Conservation (phyloP, 1,140 invertebrate species). For the Meloidogyne floridensis region DNA sequence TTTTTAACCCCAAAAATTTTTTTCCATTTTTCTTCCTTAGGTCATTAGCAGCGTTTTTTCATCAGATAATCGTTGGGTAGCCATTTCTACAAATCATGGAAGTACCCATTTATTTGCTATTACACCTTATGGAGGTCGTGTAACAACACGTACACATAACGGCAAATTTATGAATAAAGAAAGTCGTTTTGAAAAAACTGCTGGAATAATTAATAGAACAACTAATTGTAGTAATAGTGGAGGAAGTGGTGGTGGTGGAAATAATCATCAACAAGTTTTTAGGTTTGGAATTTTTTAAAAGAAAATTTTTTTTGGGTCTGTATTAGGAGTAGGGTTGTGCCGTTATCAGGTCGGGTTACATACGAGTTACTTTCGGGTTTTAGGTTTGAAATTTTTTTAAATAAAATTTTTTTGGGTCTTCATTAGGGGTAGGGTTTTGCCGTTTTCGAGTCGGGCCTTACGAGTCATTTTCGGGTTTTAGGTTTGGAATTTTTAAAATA, state of each 20-base stretch:
- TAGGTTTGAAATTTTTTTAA: conserved; percentile 5
- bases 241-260: not conserved
- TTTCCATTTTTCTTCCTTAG: conserved; percentile 68
- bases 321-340: not conserved
- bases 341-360: no score
- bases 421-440: not conserved
- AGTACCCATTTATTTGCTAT: conserved; percentile 96
- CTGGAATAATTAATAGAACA: conserved; percentile 75
- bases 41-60: conserved; percentile 72
- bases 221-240: conserved; percentile 53
- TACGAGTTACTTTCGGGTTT: not conserved
- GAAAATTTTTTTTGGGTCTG: no score
- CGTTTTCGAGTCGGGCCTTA: no score
- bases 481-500: conserved; percentile 1
- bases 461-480: not conserved
- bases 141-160: conserved; percentile 87
- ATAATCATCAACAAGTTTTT: not conserved
- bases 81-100: conserved; percentile 87
- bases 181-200: conserved; percentile 90
- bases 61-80: conserved; percentile 89
- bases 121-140: conserved; percentile 87
- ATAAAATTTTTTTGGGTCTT: no score
- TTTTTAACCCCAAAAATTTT: no score
- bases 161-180: conserved; percentile 88
- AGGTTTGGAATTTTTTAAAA: conserved; percentile 6